Conservation (phyloP, 2,113 vertebrate species). For the Motacilla tschutschensis region DNA sequence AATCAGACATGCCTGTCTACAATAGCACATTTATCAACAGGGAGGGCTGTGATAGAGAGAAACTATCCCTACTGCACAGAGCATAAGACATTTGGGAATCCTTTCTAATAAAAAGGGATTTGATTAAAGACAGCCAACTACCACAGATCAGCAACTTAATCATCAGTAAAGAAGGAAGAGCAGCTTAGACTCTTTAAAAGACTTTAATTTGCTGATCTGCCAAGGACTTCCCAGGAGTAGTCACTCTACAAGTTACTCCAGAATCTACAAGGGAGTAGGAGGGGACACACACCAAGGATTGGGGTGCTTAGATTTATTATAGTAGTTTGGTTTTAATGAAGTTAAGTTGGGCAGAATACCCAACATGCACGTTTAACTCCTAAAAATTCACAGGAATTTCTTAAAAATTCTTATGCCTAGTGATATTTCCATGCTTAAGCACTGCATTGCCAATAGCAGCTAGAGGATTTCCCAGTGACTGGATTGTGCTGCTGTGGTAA, state of each 20-base stretch:
- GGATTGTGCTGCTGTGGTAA: not conserved
- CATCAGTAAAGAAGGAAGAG: slow-evolving; percentile 20
- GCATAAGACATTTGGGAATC: slow-evolving; percentile 9
- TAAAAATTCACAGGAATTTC: not conserved
- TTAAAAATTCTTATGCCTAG: not conserved
- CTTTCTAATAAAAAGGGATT: slow-evolving; percentile 46
- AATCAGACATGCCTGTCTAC: not conserved
- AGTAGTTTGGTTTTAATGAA: not conserved
- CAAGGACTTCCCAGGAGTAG: not conserved
- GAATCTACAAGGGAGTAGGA: not conserved
- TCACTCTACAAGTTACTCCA: not conserved
- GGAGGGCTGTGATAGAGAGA: not conserved
- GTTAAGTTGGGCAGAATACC: not conserved
- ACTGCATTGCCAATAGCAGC: not conserved
- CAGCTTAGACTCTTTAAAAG: not conserved
- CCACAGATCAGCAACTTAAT: slow-evolving; percentile 34
- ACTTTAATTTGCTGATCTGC: slow-evolving; percentile 3
- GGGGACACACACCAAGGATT: not conserved
- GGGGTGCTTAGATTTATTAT: not conserved
- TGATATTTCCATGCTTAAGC: not conserved
- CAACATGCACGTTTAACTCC: not conserved
- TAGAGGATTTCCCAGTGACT: not conserved
- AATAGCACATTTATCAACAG: not conserved
- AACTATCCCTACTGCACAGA: not conserved
- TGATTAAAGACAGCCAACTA: slow-evolving; percentile 27